Percentiles rank a stretch among this genome's conserved stretches.
Evolutionary conservation across 1,140 invertebrate species (phyloP).

Genomic region (Bombus huntii): DNA sequence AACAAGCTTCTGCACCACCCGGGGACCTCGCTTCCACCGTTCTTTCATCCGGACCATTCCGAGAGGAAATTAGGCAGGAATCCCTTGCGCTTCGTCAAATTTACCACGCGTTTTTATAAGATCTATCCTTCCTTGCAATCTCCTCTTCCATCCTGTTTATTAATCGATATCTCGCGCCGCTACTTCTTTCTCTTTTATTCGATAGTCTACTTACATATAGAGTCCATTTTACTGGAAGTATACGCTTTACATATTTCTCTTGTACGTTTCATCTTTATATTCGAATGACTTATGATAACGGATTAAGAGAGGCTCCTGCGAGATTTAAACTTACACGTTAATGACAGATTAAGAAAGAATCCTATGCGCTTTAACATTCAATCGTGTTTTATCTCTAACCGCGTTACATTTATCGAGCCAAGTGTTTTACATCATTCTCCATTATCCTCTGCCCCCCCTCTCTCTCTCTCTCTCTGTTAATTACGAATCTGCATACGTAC

Average conservation of each 20-base stretch:
- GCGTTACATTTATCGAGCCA: not conserved
- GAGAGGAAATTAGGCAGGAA: conserved; percentile 12
- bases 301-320: not conserved
- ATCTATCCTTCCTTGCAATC: not conserved
- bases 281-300: not conserved
- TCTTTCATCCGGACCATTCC: conserved; percentile 20
- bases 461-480: not conserved
- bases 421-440: not conserved
- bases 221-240: not conserved
- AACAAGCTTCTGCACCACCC: not conserved
- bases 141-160: not conserved
- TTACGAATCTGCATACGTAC: not conserved
- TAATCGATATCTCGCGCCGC: not conserved
- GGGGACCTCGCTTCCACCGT: conserved; percentile 16
- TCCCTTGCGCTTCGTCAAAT: conserved; percentile 7
- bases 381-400: not conserved
- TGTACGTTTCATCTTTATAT: too few species aligned
- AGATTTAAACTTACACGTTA: not conserved
- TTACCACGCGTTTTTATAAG: conserved; percentile 1
- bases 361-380: not conserved
- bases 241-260: not conserved
- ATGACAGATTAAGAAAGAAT: not conserved
- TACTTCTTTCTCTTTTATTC: not conserved
- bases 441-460: not conserved
- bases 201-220: not conserved